phyloP scores from a whole-genome alignment of 2,113 vertebrate species.

The Petroica traversi region DNA sequence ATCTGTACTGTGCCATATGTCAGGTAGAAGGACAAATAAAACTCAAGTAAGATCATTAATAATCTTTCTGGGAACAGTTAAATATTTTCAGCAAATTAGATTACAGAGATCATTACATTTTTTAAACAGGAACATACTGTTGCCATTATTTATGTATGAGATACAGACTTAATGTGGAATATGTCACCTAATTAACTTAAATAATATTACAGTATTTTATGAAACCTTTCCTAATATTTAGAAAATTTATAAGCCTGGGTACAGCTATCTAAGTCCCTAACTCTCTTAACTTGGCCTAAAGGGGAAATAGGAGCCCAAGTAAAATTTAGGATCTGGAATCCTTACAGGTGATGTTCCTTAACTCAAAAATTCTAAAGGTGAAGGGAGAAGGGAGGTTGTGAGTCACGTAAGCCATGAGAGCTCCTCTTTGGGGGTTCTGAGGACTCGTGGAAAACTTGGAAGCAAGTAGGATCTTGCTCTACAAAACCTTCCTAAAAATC shows the following conservation, averaged over 20 bases:
- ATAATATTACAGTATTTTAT: not conserved
- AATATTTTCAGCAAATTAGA: not conserved
- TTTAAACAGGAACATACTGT: not conserved
- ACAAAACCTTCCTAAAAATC: not conserved
- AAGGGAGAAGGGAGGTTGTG: not conserved
- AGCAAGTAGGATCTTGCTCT: not conserved
- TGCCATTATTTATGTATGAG: not conserved
- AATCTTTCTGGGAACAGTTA: not conserved
- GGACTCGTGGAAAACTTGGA: not conserved
- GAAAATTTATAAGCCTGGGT: not conserved
- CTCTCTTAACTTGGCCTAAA: not conserved
- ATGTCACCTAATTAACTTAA: not conserved
- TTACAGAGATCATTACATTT: not conserved
- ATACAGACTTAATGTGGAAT: not conserved
- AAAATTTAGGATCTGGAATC: not conserved
- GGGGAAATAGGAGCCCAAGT: not conserved
- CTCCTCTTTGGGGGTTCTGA: not conserved
- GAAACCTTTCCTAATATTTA: not conserved
- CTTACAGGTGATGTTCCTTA: not conserved
- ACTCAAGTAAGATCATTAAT: not conserved
- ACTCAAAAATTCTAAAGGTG: not conserved
- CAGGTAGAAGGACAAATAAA: not conserved
- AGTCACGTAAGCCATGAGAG: not conserved
- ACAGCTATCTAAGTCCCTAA: not conserved
- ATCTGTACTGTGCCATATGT: conserved; percentile 36